A percentile compares a stretch with the other conserved stretches of the same genome.
phyloP scores from a whole-genome alignment of 2,888 invertebrate genomes.

The Epiperipatus broadwayi region DNA sequence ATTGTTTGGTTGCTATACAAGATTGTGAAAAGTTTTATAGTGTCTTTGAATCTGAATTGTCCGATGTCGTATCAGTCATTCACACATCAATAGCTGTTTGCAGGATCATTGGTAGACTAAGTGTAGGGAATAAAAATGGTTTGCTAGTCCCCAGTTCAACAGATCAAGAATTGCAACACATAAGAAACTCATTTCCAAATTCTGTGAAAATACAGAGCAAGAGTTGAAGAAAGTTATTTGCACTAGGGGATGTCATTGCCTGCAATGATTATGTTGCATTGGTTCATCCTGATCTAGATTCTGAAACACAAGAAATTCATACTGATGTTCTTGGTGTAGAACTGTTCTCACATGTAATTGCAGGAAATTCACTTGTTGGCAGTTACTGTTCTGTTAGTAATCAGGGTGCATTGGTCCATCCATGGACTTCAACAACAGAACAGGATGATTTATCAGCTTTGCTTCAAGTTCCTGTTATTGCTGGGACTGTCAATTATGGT shows the following conservation, averaged over 20 bases:
- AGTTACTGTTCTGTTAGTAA: slow-evolving; percentile 85
- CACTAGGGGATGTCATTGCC: slow-evolving; percentile 88
- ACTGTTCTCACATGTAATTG: slow-evolving; percentile 87
- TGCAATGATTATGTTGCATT: slow-evolving; percentile 97
- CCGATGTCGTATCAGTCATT: slow-evolving; percentile 80
- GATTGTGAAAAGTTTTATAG: slow-evolving; percentile 97
- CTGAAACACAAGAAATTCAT: slow-evolving; percentile 83
- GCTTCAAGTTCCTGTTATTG: slow-evolving; percentile 90
- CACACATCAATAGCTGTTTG: slow-evolving; percentile 84
- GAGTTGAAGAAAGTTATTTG: slow-evolving; percentile 91
- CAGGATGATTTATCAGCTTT: slow-evolving; percentile 90
- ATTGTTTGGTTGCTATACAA: slow-evolving; percentile 89
- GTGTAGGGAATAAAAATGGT: slow-evolving; percentile 79
- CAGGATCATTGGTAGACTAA: slow-evolving; percentile 77
- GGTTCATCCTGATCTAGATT: slow-evolving; percentile 91
- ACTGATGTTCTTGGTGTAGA: slow-evolving; percentile 74
- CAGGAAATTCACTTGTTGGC: slow-evolving; percentile 82
- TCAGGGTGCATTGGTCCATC: slow-evolving; percentile 86
- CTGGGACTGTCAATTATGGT: slow-evolving; percentile 92
- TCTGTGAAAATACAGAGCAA: slow-evolving; percentile 66
- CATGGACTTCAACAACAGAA: slow-evolving; percentile 76
- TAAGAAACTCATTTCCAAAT: slow-evolving; percentile 86
- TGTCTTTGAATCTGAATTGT: slow-evolving; percentile 82
- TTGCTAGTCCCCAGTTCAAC: slow-evolving; percentile 79
- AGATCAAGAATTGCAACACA: slow-evolving; percentile 43